phyloP scores from a whole-genome alignment of 2,888 invertebrate genomes.

The Molorchus minor region DNA sequence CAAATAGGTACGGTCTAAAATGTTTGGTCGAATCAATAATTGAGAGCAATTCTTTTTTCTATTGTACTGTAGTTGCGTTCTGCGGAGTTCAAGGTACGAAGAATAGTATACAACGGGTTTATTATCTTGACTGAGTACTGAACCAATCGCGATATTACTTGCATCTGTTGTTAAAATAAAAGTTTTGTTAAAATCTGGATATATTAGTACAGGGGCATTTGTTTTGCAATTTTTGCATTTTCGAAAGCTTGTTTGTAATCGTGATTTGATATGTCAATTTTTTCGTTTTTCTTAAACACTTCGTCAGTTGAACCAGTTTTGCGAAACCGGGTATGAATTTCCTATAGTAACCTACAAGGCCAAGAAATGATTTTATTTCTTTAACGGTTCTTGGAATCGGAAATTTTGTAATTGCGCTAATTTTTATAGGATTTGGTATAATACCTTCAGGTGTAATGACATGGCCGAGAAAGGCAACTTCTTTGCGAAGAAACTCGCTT shows the following conservation, averaged over 20 bases:
- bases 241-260: conserved; percentile 10
- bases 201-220: conserved; percentile 3
- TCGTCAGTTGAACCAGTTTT: conserved; percentile 32
- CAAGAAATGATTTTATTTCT: conserved; percentile 47
- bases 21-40: conserved; percentile 35
- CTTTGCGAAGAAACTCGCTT: conserved; percentile 26
- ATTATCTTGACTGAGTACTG: conserved; percentile 38
- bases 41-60: conserved; percentile 37
- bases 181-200: conserved; percentile 28
- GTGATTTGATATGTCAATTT: conserved; percentile 19
- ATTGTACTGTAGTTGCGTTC: conserved; percentile 34
- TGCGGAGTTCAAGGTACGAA: conserved; percentile 29
- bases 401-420: conserved; percentile 5
- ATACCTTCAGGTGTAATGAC: conserved; percentile 19
- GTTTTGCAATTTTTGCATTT: conserved; percentile 15
- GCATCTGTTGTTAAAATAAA: conserved; percentile 15
- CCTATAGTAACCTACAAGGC: conserved; percentile 37
- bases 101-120: conserved; percentile 35
- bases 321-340: conserved; percentile 32
- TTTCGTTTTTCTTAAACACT: conserved; percentile 23
- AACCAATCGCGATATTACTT: conserved; percentile 31
- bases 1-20: conserved; percentile 35
- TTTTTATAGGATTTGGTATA: conserved; percentile 21
- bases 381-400: conserved; percentile 36
- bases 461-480: conserved; percentile 32